Base-by-base conservation (phyloP, 1,140 invertebrate genomes). In the Procambarus clarkii region DNA sequence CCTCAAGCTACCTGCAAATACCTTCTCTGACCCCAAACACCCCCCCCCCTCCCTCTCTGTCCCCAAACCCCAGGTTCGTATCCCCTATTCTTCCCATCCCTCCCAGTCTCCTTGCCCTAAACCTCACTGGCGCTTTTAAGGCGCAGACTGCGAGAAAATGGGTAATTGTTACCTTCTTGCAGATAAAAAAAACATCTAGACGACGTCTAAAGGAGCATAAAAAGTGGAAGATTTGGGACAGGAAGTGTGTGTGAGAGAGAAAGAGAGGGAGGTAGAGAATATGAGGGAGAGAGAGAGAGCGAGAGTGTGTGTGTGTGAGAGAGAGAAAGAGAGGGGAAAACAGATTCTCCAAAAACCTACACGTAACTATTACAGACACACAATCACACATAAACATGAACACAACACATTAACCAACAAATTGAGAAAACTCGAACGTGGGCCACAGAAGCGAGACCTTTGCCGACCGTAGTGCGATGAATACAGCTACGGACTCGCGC, bases 261-360 rank as follows among this genome's bases (percentile, higher is more conserved):
- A 18, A 64, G 60, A 64, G 18, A 64, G 60, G 15, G 50, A 64
- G 60, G 18, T 3, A 64, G 60, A 64, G 60, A 64, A 18, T 15
- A 18, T 64, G 81, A 69, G 74, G 21, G 58, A 86, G 71, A 60
- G 48, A 58, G 24, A 45, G 85, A 86, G 58, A 34, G 46, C 50
- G 45, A 13, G 69, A 34, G 21, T 15, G 69, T 58, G 11, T 13
- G 71, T 34, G 69, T 8, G 21, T 44, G 84, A 18, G 13, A 58
- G 71, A 60, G 34, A n/a, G n/a, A 60, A n/a, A 44, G 45, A 21
- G 2, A 21, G 54, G 3, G 21, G 44, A 34, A 34, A 34, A 34
- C 1, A 34, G 34, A 34, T 34, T 34, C 34, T 34, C 34, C 34
- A 34, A 1, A 34, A 34, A 34, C 34, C 34, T 34, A 34, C 34